Evolutionary conservation across 2,113 vertebrate genomes (phyloP), one percentile per base, ranked within the genome.

Genomic region (Penelope pileata): DNA sequence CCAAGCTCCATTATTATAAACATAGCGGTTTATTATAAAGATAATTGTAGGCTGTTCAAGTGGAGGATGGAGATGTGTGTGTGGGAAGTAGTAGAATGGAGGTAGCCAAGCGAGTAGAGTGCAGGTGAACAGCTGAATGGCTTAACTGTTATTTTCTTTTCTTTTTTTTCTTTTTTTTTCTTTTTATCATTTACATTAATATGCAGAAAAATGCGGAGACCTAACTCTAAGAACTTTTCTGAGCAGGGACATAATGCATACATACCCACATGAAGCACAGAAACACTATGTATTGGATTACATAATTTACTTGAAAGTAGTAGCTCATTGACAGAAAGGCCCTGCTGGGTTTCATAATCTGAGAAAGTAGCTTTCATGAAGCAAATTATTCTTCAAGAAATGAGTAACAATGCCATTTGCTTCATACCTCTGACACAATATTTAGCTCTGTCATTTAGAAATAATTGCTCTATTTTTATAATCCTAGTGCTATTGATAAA

Each of bases 381-480:
- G 84, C 72, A 96, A 93, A 94, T 91, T 87, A 92, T 92, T 97
- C 96, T 91, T 91, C 59, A 62, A 96, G 91, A 96, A 97, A 96
- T 70, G 40, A 93, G 83, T 87, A 97, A 92, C 90, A 97, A 86
- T 96, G 76, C 83, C 86, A 93, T 93, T 97, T 94, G 30, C 94
- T 96, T 94, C 94, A 87, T 91, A 97, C 38, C 80, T 91, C 95
- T 98, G 97, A 97, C 98, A 97, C 87, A 97, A 98, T 98, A 97
- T 98, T 98, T 97, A 97, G 86, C 73, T 97, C 96, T 97, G 94
- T 94, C 97, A 96, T 93, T 86, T 86, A 96, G 97, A 96, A 81
- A 90, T 95, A 97, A 97, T 97, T 96, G 93, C 88, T 93, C 96
- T 96, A 96, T 96, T 98, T 98, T 96, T 96, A 94, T 70, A 86